A percentile compares a stretch with the other conserved stretches of the same genome.
Evolutionary conservation across 1,140 invertebrate genomes (phyloP).

Genomic region (Capitella teleta): DNA sequence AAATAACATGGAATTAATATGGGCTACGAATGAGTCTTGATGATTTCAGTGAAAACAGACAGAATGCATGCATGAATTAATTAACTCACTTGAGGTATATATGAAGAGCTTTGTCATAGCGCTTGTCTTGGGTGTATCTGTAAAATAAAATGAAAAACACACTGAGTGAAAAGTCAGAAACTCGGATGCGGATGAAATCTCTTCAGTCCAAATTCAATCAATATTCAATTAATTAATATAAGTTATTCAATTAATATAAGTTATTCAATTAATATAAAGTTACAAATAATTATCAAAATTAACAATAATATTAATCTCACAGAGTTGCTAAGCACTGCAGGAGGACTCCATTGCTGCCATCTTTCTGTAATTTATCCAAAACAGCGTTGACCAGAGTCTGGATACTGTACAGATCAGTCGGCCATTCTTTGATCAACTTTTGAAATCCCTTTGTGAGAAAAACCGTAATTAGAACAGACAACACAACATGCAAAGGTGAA

Average conservation of each 20-base stretch:
- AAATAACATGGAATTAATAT: background rate
- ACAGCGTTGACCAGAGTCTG: slow-evolving; percentile 74
- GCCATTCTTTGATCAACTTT: slow-evolving; percentile 79
- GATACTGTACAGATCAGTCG: slow-evolving; percentile 68
- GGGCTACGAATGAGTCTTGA: background rate
- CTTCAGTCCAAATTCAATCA: too few relatives aligned
- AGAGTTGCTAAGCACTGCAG: slow-evolving; percentile 81
- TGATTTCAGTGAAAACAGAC: background rate
- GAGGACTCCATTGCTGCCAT: slow-evolving; percentile 59
- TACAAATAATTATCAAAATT: background rate
- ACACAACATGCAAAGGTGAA: slow-evolving; percentile 2
- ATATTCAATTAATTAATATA: too few relatives aligned
- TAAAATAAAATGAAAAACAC: too few relatives aligned
- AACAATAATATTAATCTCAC: slow-evolving; percentile 16
- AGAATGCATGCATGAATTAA: too few relatives aligned
- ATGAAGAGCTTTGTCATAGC: slow-evolving; percentile 83
- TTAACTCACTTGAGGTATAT: slow-evolving; percentile 82
- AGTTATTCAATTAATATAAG: too few relatives aligned
- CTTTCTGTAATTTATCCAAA: slow-evolving; percentile 58
- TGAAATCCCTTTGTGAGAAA: slow-evolving; percentile 64
- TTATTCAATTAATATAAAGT: slow-evolving; percentile 3
- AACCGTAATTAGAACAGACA: slow-evolving; percentile 2
- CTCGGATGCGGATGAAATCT: too few relatives aligned
- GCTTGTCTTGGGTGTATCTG: slow-evolving; percentile 71
- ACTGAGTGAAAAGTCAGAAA: too few relatives aligned